Evolutionary conservation across 2,797 vertebrate genomes (phyloP).

Genomic region (Pseudochirops cupreus): DNA sequence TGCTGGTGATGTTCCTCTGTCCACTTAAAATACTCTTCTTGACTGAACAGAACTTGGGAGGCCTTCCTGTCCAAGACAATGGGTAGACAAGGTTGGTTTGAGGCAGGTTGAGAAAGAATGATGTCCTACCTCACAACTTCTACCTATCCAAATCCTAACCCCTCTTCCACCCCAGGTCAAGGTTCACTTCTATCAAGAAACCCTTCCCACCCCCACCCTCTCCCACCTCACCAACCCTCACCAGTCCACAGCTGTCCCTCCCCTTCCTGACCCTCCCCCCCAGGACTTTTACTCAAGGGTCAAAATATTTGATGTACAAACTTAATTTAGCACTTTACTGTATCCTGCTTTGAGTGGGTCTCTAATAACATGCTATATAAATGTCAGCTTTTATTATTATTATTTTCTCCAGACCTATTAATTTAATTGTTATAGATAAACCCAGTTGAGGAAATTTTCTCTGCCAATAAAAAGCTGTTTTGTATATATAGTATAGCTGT

Average conservation of each 20-base stretch:
- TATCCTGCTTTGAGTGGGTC: constrained; percentile 2
- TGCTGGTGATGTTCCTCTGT: neutral
- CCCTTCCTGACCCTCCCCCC: neutral
- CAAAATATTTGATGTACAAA: neutral
- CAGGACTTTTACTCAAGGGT: neutral
- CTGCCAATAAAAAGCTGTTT: too few relatives aligned
- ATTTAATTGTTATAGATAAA: neutral
- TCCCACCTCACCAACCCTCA: too few relatives aligned
- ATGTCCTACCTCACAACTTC: neutral
- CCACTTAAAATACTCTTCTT: neutral
- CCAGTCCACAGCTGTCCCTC: neutral
- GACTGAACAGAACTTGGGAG: neutral
- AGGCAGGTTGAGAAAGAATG: neutral
- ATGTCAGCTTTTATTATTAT: neutral
- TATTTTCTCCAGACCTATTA: neutral
- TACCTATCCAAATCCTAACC: neutral
- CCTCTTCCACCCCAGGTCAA: neutral
- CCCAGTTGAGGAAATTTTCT: neutral
- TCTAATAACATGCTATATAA: neutral
- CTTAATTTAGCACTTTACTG: neutral
- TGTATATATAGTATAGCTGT: neutral
- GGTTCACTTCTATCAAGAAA: neutral
- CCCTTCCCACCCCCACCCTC: neutral
- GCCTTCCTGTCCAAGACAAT: neutral
- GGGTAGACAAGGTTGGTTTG: neutral